Percentiles rank a stretch among this genome's conserved stretches.
phyloP scores from a whole-genome alignment of 2,888 invertebrate species.

The Papilio gigon region DNA sequence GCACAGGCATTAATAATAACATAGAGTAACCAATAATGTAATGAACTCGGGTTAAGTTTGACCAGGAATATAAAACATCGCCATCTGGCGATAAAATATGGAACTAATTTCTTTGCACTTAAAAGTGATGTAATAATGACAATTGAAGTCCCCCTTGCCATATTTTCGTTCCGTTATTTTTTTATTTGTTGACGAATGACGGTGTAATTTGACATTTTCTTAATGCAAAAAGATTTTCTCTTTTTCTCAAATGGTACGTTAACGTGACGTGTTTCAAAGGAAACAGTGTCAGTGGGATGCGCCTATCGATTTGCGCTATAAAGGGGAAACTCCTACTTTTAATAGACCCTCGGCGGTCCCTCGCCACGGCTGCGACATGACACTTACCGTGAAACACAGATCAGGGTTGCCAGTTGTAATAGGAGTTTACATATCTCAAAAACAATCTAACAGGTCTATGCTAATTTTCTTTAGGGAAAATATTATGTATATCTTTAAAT shows the following conservation, averaged over 20 bases:
- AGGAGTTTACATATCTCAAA: too few species aligned
- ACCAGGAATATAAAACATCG: too few species aligned
- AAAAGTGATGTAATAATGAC: too few species aligned
- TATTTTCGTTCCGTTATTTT: neutral
- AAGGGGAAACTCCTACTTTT: constrained; percentile 54
- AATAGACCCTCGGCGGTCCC: constrained; percentile 57
- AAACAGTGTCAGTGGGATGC: constrained; percentile 53
- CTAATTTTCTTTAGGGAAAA: too few species aligned
- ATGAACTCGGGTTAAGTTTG: too few species aligned
- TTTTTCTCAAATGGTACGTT: neutral
- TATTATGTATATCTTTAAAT: too few species aligned
- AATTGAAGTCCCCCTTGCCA: too few species aligned
- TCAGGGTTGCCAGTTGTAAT: neutral
- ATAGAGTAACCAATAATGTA: too few species aligned
- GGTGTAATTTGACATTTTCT: neutral
- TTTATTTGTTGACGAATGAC: neutral
- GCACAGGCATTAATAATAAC: too few species aligned
- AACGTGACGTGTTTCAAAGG: constrained; percentile 44
- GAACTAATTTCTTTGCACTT: too few species aligned
- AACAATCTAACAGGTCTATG: too few species aligned
- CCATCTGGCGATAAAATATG: too few species aligned
- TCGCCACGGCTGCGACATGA: constrained; percentile 48
- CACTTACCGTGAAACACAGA: neutral
- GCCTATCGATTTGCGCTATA: constrained; percentile 66
- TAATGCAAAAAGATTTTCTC: neutral